Base-by-base conservation (phyloP, 2,888 invertebrate species). In the Pachymerium ferrugineum region DNA sequence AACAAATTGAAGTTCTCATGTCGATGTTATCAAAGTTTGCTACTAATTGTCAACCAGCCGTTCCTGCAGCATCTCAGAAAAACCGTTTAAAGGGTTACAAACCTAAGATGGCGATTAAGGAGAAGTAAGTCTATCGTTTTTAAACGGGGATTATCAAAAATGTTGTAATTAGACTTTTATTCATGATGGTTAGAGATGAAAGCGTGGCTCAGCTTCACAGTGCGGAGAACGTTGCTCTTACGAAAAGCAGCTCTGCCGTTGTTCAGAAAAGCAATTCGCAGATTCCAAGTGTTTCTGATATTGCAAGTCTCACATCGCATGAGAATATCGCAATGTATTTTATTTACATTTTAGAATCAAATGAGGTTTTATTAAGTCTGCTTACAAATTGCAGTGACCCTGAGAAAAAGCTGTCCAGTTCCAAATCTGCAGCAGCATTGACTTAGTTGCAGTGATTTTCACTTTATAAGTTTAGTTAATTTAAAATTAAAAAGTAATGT, bases 361-460 rank as follows among this genome's bases (percentile, higher is more conserved):
- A n/a, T n/a, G n/a, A n/a, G n/a, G n/a, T n/a, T n/a, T n/a, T n/a
- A n/a, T n/a, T n/a, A n/a, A n/a, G n/a, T n/a, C n/a, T n/a, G n/a
- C n/a, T n/a, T n/a, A n/a, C n/a, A n/a, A n/a, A n/a, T n/a, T n/a
- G n/a, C n/a, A n/a, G n/a, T n/a, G n/a, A n/a, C n/a, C n/a, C n/a
- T 8, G 47, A 47, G 8, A 47, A 47, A 19, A 5, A 28, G 8
- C 14, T 62, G 62, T 3, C 62, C 10, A n/a, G 14, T 1, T 62
- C 62, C 25, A 62, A 62, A 62, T 62, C 62, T 12, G 62, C 62
- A 3, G 62, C 62, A 62, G 62, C 62, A 62, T 28, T 62, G 28
- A 25, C 62, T 62, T 62, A 47, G 22, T 6, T 38, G 38, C n/a
- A 47, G 5, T 47, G 16, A n/a, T n/a, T n/a, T n/a, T n/a, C n/a